Percentiles rank a stretch among this genome's conserved stretches.
Conservation (phyloP, 1,140 invertebrate genomes). For the Agrilus planipennis region DNA sequence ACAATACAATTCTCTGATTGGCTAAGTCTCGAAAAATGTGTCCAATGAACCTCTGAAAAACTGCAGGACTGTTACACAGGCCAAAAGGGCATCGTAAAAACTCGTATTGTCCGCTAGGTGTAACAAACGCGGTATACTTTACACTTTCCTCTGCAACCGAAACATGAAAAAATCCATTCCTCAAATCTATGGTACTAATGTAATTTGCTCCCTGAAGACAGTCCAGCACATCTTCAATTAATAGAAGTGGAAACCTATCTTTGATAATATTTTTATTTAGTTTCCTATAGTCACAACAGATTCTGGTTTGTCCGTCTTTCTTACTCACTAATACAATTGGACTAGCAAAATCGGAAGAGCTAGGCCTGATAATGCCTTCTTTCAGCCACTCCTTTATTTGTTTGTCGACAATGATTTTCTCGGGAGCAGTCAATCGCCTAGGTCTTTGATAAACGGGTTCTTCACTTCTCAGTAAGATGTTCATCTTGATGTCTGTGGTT, state of each 20-base stretch:
- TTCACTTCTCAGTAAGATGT: slow-evolving; percentile 1
- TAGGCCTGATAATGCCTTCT: slow-evolving; percentile 14
- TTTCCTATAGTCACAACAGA: slow-evolving; percentile 30
- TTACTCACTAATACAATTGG: slow-evolving; percentile 28
- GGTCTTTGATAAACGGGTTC: slow-evolving; percentile 5
- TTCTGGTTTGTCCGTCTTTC: slow-evolving; percentile 22
- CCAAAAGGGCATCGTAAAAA: slow-evolving; percentile 34
- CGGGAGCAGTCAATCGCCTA: slow-evolving; percentile 1
- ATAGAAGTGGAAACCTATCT: slow-evolving; percentile 29
- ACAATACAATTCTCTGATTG: too few relatives aligned
- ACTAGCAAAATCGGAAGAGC: slow-evolving; percentile 22
- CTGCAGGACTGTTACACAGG: slow-evolving; percentile 28
- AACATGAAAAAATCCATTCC: slow-evolving; percentile 17
- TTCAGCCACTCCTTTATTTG: slow-evolving; percentile 8
- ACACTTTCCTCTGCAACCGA: slow-evolving; percentile 23
- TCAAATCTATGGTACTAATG: slow-evolving; percentile 20
- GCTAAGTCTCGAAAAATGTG: too few relatives aligned
- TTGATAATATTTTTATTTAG: slow-evolving; percentile 29
- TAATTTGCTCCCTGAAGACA: slow-evolving; percentile 12
- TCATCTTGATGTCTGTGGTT: too few relatives aligned
- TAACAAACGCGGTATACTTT: slow-evolving; percentile 30
- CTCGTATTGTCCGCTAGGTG: slow-evolving; percentile 32
- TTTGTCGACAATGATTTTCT: slow-evolving; percentile 3
- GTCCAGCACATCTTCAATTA: slow-evolving; percentile 25
- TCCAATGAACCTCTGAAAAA: slow-evolving; percentile 4